A percentile compares a stretch with the other conserved stretches of the same genome.
Conservation (phyloP, 2,797 vertebrate species). For the Monodelphis domestica region DNA sequence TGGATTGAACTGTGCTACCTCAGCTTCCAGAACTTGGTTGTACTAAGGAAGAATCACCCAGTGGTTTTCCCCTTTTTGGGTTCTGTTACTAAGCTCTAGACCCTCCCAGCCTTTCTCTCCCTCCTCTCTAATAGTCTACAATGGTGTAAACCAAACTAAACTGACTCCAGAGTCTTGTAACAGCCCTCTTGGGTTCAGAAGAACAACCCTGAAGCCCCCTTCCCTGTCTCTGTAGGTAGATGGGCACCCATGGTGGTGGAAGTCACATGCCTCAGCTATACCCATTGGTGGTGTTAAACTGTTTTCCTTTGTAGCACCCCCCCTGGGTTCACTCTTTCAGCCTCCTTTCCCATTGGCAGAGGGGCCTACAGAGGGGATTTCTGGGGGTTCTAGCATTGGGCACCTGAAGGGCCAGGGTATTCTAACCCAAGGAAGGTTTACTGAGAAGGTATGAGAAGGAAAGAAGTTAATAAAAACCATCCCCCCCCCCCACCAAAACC, state of each 20-base stretch:
- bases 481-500: background rate
- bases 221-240: background rate
- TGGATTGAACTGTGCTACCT: background rate
- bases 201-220: background rate
- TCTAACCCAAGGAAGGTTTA: no score
- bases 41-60: background rate
- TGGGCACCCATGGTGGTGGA: background rate
- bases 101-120: background rate
- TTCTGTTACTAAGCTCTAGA: background rate
- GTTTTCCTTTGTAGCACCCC: background rate
- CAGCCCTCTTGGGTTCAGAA: background rate
- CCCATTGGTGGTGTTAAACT: background rate
- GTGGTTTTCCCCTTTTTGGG: rapidly evolving
- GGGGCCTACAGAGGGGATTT: background rate
- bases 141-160: background rate
- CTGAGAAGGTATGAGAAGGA: background rate
- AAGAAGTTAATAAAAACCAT: background rate
- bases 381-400: background rate
- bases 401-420: background rate
- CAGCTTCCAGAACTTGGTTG: background rate
- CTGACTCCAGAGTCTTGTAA: background rate
- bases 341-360: background rate
- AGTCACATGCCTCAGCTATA: background rate
- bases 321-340: background rate
- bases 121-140: background rate